Evolutionary conservation across 1,140 invertebrate genomes (phyloP), one percentile per base, ranked within the genome.

Genomic region (Augochlora pura): DNA sequence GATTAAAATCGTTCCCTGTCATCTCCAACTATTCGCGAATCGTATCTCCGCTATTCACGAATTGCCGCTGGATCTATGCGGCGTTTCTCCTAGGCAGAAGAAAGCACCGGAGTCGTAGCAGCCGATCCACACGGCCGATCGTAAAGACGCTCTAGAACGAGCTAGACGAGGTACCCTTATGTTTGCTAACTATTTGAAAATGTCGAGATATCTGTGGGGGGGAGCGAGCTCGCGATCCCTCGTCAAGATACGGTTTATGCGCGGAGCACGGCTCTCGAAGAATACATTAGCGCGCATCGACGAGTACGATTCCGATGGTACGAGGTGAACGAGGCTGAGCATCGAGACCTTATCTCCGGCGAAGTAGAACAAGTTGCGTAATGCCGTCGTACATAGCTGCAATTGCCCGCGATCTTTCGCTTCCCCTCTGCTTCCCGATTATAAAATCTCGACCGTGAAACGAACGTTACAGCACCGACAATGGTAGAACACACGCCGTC

Each of bases 281-380:
- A 77, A 77, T 77, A 77, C 75, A 70, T 77, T 77, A 68, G 54
- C 23, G 65, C 52, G 70, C 66, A 62, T 70, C 9, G 42, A 5
- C 66, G 66, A 77, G 70, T 49, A 70, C 75, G 46, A 69, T 77
- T 69, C 21, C 21, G 74, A 69, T 25, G 65, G 25, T 42, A 49
- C 39, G 49, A 69, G 66, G 39, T 12, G 12, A 42, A 1, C 42
- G 8, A 42, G 42, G n/a, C n/a, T n/a, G n/a, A n/a, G n/a, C n/a
- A n/a, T n/a, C n/a, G n/a, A 69, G 65, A 52, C 54, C 69, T 70
- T 77, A 77, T 77, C 27, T 42, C 38, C 46, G 18, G 2, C 18
- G 14, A 71, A 71, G 75, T 77, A 42, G 67, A 63, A 63, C 67
- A 57, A 62, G 52, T 32, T 57, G 25, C 9, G 14, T 63, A 71